Base-by-base conservation (phyloP, 2,797 vertebrate genomes). In the Sebastes umbrosus region DNA sequence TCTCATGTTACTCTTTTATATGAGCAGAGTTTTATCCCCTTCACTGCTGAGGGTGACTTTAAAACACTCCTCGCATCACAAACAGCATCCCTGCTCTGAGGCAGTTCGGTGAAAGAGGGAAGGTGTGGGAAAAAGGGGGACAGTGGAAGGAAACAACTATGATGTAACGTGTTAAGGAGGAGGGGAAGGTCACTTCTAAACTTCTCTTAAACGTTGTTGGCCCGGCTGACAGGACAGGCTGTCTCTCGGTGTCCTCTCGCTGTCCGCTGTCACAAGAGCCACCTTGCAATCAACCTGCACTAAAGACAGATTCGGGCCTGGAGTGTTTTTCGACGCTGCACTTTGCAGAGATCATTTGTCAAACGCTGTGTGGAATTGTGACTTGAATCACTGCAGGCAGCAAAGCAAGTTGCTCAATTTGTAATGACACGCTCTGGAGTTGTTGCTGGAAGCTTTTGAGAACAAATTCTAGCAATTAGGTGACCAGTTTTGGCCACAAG, bases 311-410 rank as follows among this genome's bases (percentile, higher is more conserved):
- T 85, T 80, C 32, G 65, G 71, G 57, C 63, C 75, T 72, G 27
- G 34, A 77, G 68, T 60, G 75, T 79, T 74, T 73, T 69, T 72
- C 8, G 3, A 1, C 1, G 6, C 59, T 57, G 29, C 75, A 72
- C 34, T 84, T 82, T 73, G 63, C 62, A 77, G 65, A 54, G 68
- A 87, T n/a, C 78, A 63, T 85, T 82, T 87, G 80, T 85, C 82
- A 88, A 58, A 80, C 32, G 31, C 58, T 11, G 73, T 46, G 6
- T 22, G 4, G 16, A 65, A 32, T 25, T 57, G 67, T 70, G 54
- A 69, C 59, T 54, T 24, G 39, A 64, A 74, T 75, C 8, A 86
- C 57, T 39, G 25, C 34, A 27, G 77, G 34, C 12, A 69, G 70
- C 62, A 27, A 27, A 32, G 25, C 5, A 29, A 52, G 25, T 27